Conservation (phyloP, 2,797 vertebrate genomes). For the Anguilla megastoma region DNA sequence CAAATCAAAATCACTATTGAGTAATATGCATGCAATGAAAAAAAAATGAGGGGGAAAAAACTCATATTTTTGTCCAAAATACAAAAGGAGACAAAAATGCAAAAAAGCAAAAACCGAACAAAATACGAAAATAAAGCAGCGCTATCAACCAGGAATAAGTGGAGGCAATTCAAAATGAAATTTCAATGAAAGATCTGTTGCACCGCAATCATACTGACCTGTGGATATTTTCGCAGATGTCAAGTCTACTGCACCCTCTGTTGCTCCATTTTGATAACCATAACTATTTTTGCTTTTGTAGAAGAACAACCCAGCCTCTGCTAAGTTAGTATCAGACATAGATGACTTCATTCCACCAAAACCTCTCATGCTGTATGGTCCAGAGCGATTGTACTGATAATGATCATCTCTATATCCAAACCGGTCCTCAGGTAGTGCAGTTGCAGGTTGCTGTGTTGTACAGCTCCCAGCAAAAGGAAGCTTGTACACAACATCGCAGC, state of each 20-base stretch:
- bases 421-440: slow-evolving; percentile 86
- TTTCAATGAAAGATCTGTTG: slow-evolving; percentile 74
- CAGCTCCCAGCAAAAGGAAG: slow-evolving; percentile 94
- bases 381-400: slow-evolving; percentile 81
- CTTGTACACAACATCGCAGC: slow-evolving; percentile 96
- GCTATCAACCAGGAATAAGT: slow-evolving; percentile 69
- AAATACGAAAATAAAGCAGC: slow-evolving; percentile 59
- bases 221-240: slow-evolving; percentile 88
- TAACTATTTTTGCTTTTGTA: slow-evolving; percentile 88
- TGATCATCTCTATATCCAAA: slow-evolving; percentile 86
- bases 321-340: slow-evolving; percentile 87
- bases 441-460: slow-evolving; percentile 82
- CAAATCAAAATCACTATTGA: slow-evolving; percentile 87
- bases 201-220: slow-evolving; percentile 83
- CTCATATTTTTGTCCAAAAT: slow-evolving; percentile 58
- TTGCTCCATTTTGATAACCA: slow-evolving; percentile 80
- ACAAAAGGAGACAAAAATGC: slow-evolving; percentile 54
- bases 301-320: slow-evolving; percentile 81
- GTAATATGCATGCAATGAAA: slow-evolving; percentile 87
- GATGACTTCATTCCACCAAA: slow-evolving; percentile 86
- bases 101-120: slow-evolving; percentile 36
- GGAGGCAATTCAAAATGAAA: slow-evolving; percentile 61
- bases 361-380: slow-evolving; percentile 77
- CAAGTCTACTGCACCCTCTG: slow-evolving; percentile 91
- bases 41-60: slow-evolving; percentile 61